phyloP scores from a whole-genome alignment of 2,888 invertebrate genomes.

The Machimus atricapillus region DNA sequence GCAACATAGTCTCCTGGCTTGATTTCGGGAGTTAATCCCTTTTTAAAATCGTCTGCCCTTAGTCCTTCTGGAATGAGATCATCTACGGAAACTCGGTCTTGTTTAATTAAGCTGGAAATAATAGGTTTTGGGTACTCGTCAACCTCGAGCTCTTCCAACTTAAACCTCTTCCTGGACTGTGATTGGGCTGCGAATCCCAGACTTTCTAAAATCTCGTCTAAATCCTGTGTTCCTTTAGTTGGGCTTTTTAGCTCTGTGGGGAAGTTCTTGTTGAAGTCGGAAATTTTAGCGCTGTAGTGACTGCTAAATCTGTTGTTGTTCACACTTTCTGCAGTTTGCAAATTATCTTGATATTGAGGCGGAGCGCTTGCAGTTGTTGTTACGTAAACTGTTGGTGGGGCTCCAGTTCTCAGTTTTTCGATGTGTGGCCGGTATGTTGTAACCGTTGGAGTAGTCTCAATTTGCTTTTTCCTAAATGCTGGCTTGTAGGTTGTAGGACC shows the following conservation, averaged over 20 bases:
- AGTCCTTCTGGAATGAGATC: constrained; percentile 48
- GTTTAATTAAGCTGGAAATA: constrained; percentile 51
- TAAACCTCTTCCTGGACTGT: constrained; percentile 52
- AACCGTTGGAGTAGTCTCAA: constrained; percentile 46
- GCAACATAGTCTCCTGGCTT: constrained; percentile 58
- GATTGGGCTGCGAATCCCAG: constrained; percentile 58
- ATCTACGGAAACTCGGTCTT: constrained; percentile 35
- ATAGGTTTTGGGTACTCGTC: constrained; percentile 56
- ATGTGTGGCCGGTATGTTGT: constrained; percentile 50
- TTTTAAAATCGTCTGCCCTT: constrained; percentile 54
- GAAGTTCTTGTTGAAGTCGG: constrained; percentile 51
- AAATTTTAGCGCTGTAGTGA: constrained; percentile 62
- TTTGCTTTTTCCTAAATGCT: constrained; percentile 55
- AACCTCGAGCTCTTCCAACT: constrained; percentile 54
- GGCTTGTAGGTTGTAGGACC: constrained; percentile 64
- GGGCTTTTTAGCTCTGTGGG: background rate
- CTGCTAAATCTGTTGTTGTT: constrained; percentile 57
- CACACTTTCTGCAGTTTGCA: constrained; percentile 30
- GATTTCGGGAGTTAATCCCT: constrained; percentile 54
- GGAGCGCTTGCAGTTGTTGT: background rate
- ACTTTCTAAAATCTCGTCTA: constrained; percentile 62
- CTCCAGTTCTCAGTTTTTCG: constrained; percentile 22
- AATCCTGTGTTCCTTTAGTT: constrained; percentile 51
- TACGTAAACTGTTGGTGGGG: background rate
- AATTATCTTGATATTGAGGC: background rate